phyloP scores from a whole-genome alignment of 2,113 vertebrate genomes.

The Tupaia tana region DNA sequence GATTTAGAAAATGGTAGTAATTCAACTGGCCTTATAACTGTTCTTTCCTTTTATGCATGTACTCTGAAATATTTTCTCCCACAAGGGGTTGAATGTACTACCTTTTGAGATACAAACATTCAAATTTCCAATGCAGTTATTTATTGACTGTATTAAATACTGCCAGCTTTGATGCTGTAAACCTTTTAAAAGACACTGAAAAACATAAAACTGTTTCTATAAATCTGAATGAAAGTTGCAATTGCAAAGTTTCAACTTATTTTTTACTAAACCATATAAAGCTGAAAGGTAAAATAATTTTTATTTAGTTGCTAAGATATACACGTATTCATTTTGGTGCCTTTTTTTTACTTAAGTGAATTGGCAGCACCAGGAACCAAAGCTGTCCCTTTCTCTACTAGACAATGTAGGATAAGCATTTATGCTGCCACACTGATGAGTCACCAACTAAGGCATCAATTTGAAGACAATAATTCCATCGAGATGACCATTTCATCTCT shows the following conservation, averaged over 20 bases:
- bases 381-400: not conserved
- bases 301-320: not conserved
- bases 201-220: not conserved
- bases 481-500: not conserved
- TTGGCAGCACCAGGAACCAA: not conserved
- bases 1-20: slow-evolving; percentile 64
- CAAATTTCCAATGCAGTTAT: slow-evolving; percentile 45
- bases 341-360: not conserved
- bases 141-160: slow-evolving; percentile 56
- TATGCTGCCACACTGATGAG: not conserved
- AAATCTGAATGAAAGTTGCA: slow-evolving; percentile 35
- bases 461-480: not conserved
- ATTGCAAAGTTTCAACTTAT: slow-evolving; percentile 40
- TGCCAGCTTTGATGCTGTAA: not conserved
- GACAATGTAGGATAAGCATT: not conserved
- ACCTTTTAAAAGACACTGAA: slow-evolving; percentile 49
- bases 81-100: slow-evolving; percentile 41
- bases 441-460: not conserved
- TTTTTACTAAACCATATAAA: slow-evolving; percentile 35
- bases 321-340: not conserved
- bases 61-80: slow-evolving; percentile 37
- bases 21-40: not conserved
- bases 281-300: not conserved
- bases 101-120: slow-evolving; percentile 32
- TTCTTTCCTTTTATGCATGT: not conserved